These are phyloP conservation scores for Nephrotoma guestfalica DNA, from an alignment of 2,888 invertebrate genomes.

Conservation along the genomic window DNA sequence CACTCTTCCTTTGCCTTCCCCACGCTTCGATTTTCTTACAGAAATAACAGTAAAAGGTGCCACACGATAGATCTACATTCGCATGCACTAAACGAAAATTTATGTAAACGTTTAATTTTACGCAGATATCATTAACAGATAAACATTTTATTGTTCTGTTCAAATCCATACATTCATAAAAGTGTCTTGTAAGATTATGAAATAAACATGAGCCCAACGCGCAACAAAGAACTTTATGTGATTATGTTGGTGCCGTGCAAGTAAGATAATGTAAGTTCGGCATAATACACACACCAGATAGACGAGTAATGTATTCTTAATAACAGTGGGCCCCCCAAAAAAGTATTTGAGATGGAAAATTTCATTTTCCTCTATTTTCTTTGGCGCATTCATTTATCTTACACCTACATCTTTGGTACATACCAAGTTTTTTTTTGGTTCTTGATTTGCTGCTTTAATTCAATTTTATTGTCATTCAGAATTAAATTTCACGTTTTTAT, in stretches of 20 bases:
- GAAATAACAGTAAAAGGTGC: too few species aligned
- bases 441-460: not conserved
- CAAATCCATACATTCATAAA: not conserved
- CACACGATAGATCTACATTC: too few species aligned
- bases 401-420: not conserved
- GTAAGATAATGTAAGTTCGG: not conserved
- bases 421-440: not conserved
- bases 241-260: not conserved
- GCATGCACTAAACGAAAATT: not conserved
- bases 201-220: not conserved
- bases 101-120: not conserved
- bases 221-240: not conserved
- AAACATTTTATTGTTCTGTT: not conserved
- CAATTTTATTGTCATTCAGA: not conserved
- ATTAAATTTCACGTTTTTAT: not conserved
- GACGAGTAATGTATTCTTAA: not conserved
- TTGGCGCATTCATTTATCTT: not conserved
- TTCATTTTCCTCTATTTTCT: not conserved
- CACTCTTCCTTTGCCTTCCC: too few species aligned
- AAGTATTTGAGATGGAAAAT: not conserved
- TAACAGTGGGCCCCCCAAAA: not conserved
- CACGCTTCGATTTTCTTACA: too few species aligned
- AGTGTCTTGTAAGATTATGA: not conserved
- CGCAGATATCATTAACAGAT: not conserved
- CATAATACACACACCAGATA: not conserved